Percentiles rank a stretch among this genome's conserved stretches.
phyloP scores from a whole-genome alignment of 2,797 vertebrate species.

The Cossypha caffra region DNA sequence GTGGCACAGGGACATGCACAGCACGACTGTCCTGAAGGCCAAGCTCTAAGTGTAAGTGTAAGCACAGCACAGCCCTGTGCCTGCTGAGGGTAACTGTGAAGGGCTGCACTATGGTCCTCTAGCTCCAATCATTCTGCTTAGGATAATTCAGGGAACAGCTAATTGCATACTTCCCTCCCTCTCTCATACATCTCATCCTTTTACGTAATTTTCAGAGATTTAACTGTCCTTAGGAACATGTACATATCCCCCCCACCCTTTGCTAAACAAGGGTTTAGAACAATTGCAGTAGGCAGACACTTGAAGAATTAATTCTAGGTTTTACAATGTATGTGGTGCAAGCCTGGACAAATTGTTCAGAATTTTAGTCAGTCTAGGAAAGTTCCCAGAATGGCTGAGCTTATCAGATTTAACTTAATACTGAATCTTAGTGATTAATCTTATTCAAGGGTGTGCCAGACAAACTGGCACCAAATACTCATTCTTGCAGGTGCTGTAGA shows the following conservation, averaged over 20 bases:
- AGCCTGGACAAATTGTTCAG: neutral
- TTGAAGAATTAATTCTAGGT: conserved; percentile 39
- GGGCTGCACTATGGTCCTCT: neutral
- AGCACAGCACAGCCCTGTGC: neutral
- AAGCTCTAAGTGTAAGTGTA: accelerated
- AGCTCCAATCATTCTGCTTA: neutral
- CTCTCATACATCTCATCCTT: neutral
- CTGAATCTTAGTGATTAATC: neutral
- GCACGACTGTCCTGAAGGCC: neutral
- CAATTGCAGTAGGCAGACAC: neutral
- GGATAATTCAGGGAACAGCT: neutral
- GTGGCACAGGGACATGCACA: neutral
- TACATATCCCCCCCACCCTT: neutral
- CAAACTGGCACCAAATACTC: neutral
- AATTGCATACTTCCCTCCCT: conserved; percentile 14
- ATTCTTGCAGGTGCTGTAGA: neutral
- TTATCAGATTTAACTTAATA: neutral
- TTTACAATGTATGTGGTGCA: neutral
- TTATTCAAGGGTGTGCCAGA: neutral
- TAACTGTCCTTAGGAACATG: neutral
- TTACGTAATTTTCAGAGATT: neutral
- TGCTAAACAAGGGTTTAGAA: conserved; percentile 11
- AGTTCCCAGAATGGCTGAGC: neutral
- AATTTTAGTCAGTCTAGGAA: neutral
- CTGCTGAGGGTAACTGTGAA: neutral